Evolutionary conservation across 2,797 vertebrate species (phyloP), one percentile per base, ranked within the genome.

Genomic region (Emys orbicularis): DNA sequence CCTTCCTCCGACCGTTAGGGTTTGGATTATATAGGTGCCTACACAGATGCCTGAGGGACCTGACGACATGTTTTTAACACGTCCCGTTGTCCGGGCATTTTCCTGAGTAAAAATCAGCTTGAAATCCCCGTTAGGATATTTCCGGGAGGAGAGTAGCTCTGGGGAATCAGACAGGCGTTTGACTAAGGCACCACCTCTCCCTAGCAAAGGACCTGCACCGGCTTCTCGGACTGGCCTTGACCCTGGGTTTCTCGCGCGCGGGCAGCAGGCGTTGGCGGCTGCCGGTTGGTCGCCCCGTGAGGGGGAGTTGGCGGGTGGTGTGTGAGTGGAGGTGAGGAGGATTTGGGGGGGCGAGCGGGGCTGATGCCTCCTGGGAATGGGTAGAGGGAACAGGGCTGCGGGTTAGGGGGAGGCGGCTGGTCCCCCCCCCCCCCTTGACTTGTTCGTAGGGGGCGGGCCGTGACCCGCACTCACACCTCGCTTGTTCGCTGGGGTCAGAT

Each of bases 311-410:
- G 68, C 21, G 68, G n/a, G 68, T 21, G 65, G 65, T 41, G 19
- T 12, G n/a, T 37, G 19, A 41, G 57, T 9, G 68, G n/a, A 37
- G n/a, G 68, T 72, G 72, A 74, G 21, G 18, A 25, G 19, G 23
- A 11, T 3, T n/a, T n/a, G 2, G n/a, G 5, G 3, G 2, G 9
- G 21, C 18, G 7, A 16, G 31, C 13, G 31, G 31, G 61, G 61
- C 56, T 57, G 56, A 12, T 12, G 56, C 56, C 56, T 27, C 4
- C 27, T 6, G 25, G 27, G 25, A 12, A 27, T 1, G 56, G 27
- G 56, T 27, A 6, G 27, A 12, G 27, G 11, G 56, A 29, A 12
- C 10, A 15, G 12, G 57, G 57, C 12, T 15, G 59, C 2, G 34
- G 12, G 1, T 31, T 6, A 31, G 29, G 12, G 29, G 12, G 13